These are phyloP conservation scores for Silurus aristotelis DNA, from an alignment of 2,797 vertebrate species.

Conservation along the genomic window DNA sequence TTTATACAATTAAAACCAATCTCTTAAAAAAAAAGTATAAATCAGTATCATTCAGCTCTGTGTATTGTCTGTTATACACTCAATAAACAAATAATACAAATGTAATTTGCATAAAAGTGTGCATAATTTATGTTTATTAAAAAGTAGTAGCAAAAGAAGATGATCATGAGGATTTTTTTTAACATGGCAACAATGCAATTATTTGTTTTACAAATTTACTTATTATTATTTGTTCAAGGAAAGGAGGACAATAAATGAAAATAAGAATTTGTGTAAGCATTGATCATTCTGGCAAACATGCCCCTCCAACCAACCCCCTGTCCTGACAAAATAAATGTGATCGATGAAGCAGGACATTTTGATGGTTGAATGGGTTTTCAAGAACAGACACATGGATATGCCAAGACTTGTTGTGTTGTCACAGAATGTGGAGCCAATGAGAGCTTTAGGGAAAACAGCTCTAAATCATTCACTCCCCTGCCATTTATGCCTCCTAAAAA, in stretches of 20 bases:
- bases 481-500: background rate
- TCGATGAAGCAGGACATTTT: background rate
- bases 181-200: background rate
- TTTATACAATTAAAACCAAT: background rate
- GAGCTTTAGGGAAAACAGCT: background rate
- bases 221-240: background rate
- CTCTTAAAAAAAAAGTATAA: background rate
- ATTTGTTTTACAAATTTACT: background rate
- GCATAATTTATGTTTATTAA: background rate
- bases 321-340: background rate
- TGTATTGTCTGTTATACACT: background rate
- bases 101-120: background rate
- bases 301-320: background rate
- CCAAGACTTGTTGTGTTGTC: background rate
- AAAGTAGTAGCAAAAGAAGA: background rate
- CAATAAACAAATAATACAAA: background rate
- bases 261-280: background rate
- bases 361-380: conserved; percentile 2
- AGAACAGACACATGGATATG: background rate
- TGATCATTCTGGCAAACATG: background rate
- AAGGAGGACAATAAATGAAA: background rate
- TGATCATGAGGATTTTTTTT: background rate
- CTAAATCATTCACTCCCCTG: background rate
- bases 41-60: background rate
- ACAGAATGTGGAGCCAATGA: background rate